Evolutionary conservation across 2,113 vertebrate species (phyloP), one percentile per base, ranked within the genome.

Genomic region (Burhinus oedicnemus): DNA sequence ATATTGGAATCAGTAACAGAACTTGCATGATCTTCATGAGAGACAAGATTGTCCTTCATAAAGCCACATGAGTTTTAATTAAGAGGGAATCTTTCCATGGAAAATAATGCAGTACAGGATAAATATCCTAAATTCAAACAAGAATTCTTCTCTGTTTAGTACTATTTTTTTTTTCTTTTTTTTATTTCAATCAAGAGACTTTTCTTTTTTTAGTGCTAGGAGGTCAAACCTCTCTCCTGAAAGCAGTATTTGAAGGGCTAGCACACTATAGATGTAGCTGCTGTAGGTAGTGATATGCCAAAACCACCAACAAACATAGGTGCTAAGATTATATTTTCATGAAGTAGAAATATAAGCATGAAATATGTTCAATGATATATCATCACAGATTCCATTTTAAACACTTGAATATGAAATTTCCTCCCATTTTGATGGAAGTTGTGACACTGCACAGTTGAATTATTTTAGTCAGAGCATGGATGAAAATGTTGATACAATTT

Each of bases 401-500:
- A 57, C 30, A 55, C 5, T 15, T 66, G n/a, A 71, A 76, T 88
- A 72, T 69, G 52, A 85, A 60, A 79, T 79, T 95, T 90, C 52
- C 27, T 81, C 47, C 14, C 12, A 47, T 91, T 87, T 78, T 83
- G 32, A 86, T 34, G 27, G 30, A 85, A 82, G 40, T 15, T 90
- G 61, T 90, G 55, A 61, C 47, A 52, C 38, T 45, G 38, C 71
- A 51, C 38, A 26, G 66, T 42, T 72, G 47, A 95, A 90, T 86
- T 91, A 66, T 83, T 95, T 88, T 86, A 90, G 78, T 88, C 52
- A 80, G n/a, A 79, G 34, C 42, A 52, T 51, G 66, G 82, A 42
- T 86, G n/a, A 94, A 96, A 86, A 87, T 86, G 57, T 88, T 94
- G 87, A 80, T 77, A 83, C 40, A 57, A 45, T 83, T 91, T 93